Percentiles rank a stretch among this genome's conserved stretches.
phyloP scores from a whole-genome alignment of 2,888 invertebrate species.

The Corbicula japonica region DNA sequence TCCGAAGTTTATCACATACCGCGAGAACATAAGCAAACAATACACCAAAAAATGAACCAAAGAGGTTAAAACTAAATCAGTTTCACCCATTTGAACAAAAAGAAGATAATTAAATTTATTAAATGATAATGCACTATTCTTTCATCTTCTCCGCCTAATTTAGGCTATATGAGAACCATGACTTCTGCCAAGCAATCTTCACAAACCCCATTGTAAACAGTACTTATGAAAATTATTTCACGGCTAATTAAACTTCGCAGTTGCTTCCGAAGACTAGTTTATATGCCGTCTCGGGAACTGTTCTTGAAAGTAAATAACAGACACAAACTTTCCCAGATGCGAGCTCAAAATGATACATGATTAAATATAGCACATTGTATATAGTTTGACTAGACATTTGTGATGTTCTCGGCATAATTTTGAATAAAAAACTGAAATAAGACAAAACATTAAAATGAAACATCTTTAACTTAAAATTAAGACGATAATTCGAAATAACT shows the following conservation, averaged over 20 bases:
- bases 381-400: conserved; percentile 66
- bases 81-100: no score
- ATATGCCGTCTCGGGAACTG: conserved; percentile 59
- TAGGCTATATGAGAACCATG: conserved; percentile 37
- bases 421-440: no score
- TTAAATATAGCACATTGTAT: conserved; percentile 67
- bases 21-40: no score
- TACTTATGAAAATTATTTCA: conserved; percentile 63
- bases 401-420: conserved; percentile 51
- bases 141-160: conserved; percentile 19
- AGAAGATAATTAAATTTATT: conserved; percentile 22
- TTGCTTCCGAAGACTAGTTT: conserved; percentile 53
- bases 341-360: conserved; percentile 57
- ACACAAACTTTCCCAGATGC: conserved; percentile 60
- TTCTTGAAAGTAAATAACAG: conserved; percentile 58
- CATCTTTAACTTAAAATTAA: no score
- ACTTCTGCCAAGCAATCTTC: conserved; percentile 40
- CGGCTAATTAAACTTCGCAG: conserved; percentile 68
- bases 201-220: conserved; percentile 56
- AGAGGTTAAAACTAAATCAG: no score
- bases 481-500: no score
- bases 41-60: no score
- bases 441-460: no score
- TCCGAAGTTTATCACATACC: no score
- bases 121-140: conserved; percentile 25